Base-by-base conservation (phyloP, 2,888 invertebrate genomes). In the Hololepta plana region DNA sequence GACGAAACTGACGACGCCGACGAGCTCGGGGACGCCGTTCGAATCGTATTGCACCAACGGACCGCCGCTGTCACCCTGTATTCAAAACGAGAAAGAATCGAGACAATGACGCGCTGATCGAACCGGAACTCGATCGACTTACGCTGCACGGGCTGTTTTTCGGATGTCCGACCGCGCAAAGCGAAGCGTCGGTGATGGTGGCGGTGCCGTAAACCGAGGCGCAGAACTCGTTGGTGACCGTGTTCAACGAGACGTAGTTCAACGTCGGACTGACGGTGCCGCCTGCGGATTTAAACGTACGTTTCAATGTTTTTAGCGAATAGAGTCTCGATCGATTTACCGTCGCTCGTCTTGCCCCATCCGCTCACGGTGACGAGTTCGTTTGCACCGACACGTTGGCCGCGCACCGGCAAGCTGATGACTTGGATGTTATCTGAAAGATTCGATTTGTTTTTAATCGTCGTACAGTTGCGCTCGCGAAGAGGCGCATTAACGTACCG, bases 51-150 rank as follows among this genome's bases (percentile, higher is more conserved):
- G 9, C 8, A 45, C 36, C 10, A 47, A 32, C 8, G 47, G 46
- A 11, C 49, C 47, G 27, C 48, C 46, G 26, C 41, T 41, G 34
- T 47, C 47, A 19, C 48, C 48, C 47, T 48, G 30, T 17, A 20
- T n/a, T 8, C 15, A 15, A 24, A 24, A 14, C 6, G 9, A n/a
- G 9, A 15, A 3, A 16, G 8, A 12, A 6, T 10, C 11, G 20
- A 15, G 4, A 16, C 4, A 6, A 16, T 10, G 5, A n/a, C 5
- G 4, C 6, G 3, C 2, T 3, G 4, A 7, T 21, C 10, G 9
- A 11, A 16, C 3, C 3, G 15, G 21, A 3, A 6, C n/a, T 26
- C 4, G 11, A n/a, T n/a, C n/a, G n/a, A 36, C 46, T 40, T 36
- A 46, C 48, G 27, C 38, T 42, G 38, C 47, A 49, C 17, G 44